Percentiles rank a stretch among this genome's conserved stretches.
These are phyloP conservation scores for Cettia cetti DNA, from an alignment of 2,113 vertebrate species.

Conservation along the genomic window DNA sequence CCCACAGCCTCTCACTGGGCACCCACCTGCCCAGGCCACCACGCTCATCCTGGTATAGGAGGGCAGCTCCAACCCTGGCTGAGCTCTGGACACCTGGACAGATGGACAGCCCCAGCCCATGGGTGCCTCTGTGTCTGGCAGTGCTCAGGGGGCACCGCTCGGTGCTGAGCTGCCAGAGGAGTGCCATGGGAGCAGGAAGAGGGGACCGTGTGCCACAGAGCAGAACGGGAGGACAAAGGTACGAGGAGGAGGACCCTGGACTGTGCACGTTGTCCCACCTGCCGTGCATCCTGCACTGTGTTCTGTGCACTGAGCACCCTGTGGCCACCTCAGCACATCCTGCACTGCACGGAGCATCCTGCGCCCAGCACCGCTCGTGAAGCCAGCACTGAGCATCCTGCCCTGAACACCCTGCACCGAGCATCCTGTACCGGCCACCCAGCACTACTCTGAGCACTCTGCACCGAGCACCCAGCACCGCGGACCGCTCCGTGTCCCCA, in stretches of 20 bases:
- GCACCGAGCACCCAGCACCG: not conserved
- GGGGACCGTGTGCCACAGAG: rapidly evolving
- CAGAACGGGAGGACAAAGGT: too few species aligned
- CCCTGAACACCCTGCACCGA: too few species aligned
- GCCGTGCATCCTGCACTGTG: not conserved
- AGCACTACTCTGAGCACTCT: not conserved
- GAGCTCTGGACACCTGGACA: not conserved
- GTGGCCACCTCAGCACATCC: not conserved
- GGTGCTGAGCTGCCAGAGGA: not conserved
- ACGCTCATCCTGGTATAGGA: rapidly evolving
- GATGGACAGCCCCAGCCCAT: rapidly evolving
- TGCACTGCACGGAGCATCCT: not conserved
- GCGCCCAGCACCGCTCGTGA: not conserved
- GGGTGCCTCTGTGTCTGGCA: rapidly evolving
- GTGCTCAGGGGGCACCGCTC: rapidly evolving
- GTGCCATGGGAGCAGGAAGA: rapidly evolving
- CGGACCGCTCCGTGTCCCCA: rapidly evolving
- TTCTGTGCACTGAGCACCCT: not conserved
- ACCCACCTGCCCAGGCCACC: not conserved
- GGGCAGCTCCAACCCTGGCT: not conserved
- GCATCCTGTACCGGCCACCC: too few species aligned
- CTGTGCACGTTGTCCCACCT: not conserved
- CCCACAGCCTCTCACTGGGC: not conserved
- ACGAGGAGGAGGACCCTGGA: rapidly evolving
- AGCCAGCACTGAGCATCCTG: not conserved